Evolutionary conservation across 2,888 invertebrate species (phyloP), one percentile per base, ranked within the genome.

Genomic region (Drosophila seclusa): DNA sequence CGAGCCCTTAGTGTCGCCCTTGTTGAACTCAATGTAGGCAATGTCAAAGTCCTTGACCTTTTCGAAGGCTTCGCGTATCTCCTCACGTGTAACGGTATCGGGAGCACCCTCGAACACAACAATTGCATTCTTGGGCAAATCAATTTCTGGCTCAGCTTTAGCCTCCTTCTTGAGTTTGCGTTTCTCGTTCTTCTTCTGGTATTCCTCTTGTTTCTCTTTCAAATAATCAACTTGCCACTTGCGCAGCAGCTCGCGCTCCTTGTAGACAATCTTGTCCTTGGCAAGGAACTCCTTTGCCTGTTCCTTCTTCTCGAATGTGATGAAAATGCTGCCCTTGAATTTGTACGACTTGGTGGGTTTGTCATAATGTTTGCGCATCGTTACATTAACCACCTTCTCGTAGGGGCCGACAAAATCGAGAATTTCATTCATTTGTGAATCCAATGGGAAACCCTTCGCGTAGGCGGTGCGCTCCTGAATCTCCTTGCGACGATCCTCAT

Each of bases 301-400:
- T 63, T 98, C 98, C 62, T 95, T 94, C 36, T 95, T 96, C 84
- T 96, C 95, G 92, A 99, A 99, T 7, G 97, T 96, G 13, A 96
- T 95, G 92, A 98, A 99, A 57, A 98, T 96, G 2, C 99, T 99
- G 58, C 99, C 99, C 94, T 99, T 98, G 91, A 98, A 98, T 70
- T 95, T 92, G 59, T 95, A 94, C 54, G 94, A 94, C 91, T 96
- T 96, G 3, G 95, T 94, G 1, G 94, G 93, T 78, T 95, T 95
- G 80, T 96, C 96, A 59, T 92, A 83, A 75, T 94, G 94, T 65
- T 95, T 94, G 57, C 94, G 93, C 94, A 95, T 95, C 2, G 94
- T 94, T 16, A 97, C 94, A 83, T 96, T 96, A 58, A 96, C 96
- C 0, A 96, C 94, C 49, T 94, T 94, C 0, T 97, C 97, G 91